Conservation (phyloP, 2,888 invertebrate genomes). For the Stegana nigrithorax region DNA sequence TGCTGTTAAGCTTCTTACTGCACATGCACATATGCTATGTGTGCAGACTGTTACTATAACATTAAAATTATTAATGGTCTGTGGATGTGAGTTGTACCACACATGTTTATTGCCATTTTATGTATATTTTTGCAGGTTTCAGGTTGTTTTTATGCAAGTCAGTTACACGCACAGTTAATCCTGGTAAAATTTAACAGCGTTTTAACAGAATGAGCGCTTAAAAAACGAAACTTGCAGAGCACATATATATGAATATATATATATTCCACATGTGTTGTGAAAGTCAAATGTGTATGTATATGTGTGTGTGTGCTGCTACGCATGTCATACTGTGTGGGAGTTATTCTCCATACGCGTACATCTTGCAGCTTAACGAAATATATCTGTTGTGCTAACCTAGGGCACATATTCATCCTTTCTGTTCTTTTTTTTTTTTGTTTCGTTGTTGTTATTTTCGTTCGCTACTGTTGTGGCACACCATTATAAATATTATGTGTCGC, state of each 20-base stretch:
- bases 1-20: too few species aligned
- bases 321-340: constrained; percentile 2
- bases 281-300: constrained; percentile 32
- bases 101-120: too few species aligned
- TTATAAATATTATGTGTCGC: constrained; percentile 61
- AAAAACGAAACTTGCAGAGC: too few species aligned
- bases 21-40: too few species aligned
- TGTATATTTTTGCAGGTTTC: too few species aligned
- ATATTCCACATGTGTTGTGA: neutral
- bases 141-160: too few species aligned
- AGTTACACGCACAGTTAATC: too few species aligned
- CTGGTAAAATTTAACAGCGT: too few species aligned
- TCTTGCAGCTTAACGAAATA: constrained; percentile 5
- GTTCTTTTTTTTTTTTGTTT: neutral
- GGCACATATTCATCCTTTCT: too few species aligned
- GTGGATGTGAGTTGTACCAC: too few species aligned
- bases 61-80: constrained; percentile 29
- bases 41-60: neutral
- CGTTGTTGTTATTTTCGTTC: neutral
- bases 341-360: constrained; percentile 4
- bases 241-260: too few species aligned
- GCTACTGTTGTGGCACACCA: constrained; percentile 31
- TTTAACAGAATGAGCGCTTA: too few species aligned
- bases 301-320: neutral
- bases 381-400: constrained; percentile 21